Base-by-base conservation (phyloP, 2,113 vertebrate species). In the Ardeotis arabs region DNA sequence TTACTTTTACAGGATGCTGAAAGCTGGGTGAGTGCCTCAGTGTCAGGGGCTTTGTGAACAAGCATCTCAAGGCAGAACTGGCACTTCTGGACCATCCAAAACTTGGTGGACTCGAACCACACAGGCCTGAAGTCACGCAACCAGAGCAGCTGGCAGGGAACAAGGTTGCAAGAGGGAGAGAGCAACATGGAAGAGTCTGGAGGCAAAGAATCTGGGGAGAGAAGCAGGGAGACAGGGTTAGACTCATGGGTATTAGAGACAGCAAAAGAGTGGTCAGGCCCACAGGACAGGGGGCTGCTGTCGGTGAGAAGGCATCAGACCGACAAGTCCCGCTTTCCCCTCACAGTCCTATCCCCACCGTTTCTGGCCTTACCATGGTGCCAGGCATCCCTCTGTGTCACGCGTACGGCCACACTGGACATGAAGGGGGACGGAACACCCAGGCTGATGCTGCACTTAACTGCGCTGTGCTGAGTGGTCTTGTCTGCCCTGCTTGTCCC, bases 131-230 rank as follows among this genome's bases (percentile, higher is more conserved):
- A 87, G 28, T 77, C 84, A 52, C 2, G 9, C 22, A 81, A 77
- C 70, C 70, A 92, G 64, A 92, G 84, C 37, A 77, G 50, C 84
- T 92, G 90, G 50, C 84, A 87, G 33, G 70, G 84, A 83, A 87
- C 44, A 41, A 92, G 33, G 33, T 77, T 70, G 64, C 20, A 77
- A 64, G 90, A 82, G 16, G 50, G 23, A 76, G 50, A 70, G 19
- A 39, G 24, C 29, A 77, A 62, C 35, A 14, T 23, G 28, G 84
- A 64, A 33, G 58, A 70, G 14, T 50, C 44, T 83, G 27, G 44
- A 83, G 50, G 70, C 37, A 59, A 87, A 83, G 58, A 70, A 87
- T 53, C 33, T 83, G 44, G 39, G 15, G 20, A 82, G 4, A 64
- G 50, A 83, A n/a, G 44, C 23, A 44, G 28, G 50, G 9, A 56